Conservation (phyloP, 2,888 invertebrate genomes). For the Brachyopa scutellaris region DNA sequence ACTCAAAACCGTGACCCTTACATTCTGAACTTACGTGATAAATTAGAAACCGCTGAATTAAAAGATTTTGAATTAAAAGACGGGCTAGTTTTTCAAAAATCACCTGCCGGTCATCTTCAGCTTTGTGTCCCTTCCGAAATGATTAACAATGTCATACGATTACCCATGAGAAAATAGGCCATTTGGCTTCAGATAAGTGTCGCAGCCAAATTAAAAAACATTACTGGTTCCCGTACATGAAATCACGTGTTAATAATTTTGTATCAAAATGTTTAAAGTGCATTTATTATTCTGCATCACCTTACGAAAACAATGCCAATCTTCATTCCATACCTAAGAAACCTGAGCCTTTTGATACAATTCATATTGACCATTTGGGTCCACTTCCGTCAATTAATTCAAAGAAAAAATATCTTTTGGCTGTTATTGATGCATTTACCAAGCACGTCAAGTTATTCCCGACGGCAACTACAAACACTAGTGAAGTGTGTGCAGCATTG, state of each 20-base stretch:
- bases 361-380: neutral
- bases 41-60: no score
- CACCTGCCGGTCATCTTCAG: neutral
- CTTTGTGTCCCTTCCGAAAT: conserved; percentile 5
- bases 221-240: neutral
- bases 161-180: neutral
- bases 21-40: no score
- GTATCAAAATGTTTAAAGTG: neutral
- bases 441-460: neutral
- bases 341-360: neutral
- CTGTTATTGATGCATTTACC: neutral
- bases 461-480: neutral
- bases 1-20: neutral
- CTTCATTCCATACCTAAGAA: neutral
- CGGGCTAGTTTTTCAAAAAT: no score
- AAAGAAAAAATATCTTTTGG: neutral
- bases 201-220: neutral
- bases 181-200: neutral
- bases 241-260: neutral
- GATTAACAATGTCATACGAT: neutral
- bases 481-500: neutral
- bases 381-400: neutral
- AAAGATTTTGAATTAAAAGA: neutral
- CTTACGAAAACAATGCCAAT: neutral
- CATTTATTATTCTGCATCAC: neutral